These are phyloP conservation scores for Sardina pilchardus DNA, from an alignment of 2,113 vertebrate species.

Conservation along the genomic window DNA sequence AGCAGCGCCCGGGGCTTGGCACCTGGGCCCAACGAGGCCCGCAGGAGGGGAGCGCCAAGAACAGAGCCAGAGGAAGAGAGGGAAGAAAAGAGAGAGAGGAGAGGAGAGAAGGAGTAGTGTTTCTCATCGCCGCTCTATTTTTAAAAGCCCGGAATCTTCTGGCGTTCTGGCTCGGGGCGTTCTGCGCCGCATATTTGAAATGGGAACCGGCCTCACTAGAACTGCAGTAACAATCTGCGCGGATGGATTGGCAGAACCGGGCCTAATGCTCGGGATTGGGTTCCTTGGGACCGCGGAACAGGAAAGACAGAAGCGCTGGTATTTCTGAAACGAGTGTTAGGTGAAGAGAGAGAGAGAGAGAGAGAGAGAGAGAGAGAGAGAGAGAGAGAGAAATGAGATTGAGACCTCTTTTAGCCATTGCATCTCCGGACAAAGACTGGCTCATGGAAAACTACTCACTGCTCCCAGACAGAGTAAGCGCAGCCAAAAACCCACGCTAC, in stretches of 20 bases:
- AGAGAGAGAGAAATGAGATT: not conserved
- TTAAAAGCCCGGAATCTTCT: not conserved
- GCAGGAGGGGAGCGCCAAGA: not conserved
- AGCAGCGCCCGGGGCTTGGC: constrained; percentile 28
- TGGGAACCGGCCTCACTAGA: constrained; percentile 2
- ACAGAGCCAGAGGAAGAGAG: constrained; percentile 22
- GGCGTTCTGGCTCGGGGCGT: not conserved
- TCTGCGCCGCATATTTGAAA: not conserved
- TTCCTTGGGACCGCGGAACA: not conserved
- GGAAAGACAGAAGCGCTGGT: constrained; percentile 4
- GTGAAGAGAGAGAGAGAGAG: not conserved
- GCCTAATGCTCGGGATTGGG: constrained; percentile 1
- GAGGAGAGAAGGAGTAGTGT: not conserved
- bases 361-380: not conserved
- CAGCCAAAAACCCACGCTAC: constrained; percentile 57
- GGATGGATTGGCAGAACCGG: not conserved
- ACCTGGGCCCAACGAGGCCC: constrained; percentile 33
- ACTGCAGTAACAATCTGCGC: not conserved
- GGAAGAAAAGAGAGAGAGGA: not conserved
- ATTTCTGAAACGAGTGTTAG: not conserved
- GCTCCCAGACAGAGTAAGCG: constrained; percentile 58
- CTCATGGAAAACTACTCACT: constrained; percentile 73
- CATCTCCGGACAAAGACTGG: not conserved
- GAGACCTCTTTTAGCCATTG: constrained; percentile 1
- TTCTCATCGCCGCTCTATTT: constrained; percentile 11